Base-by-base conservation (phyloP, 2,113 vertebrate genomes). In the Numenius arquata region DNA sequence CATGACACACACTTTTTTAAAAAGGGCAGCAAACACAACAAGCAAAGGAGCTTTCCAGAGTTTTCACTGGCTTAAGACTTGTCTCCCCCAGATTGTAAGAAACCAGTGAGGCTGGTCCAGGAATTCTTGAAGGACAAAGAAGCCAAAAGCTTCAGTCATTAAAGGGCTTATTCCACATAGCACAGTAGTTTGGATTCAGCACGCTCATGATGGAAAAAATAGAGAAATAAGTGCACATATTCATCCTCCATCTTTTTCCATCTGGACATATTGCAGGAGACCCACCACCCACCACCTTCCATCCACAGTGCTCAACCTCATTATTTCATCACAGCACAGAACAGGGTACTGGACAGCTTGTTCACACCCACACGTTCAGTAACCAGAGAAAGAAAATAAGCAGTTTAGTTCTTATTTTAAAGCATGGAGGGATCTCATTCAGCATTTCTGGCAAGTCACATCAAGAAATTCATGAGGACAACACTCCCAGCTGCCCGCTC, bases 401-500 rank as follows among this genome's bases (percentile, higher is more conserved):
- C 52, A 38, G 48, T 27, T 77, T 36, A 19, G 16, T 21, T 79
- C 62, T 52, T 41, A 52, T 52, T 61, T 66, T 61, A 62, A 86
- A 66, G 59, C 27, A 66, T 0, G 1, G 27, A 76, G 18, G 21
- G 43, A 56, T 23, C 20, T 90, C 4, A 2, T 8, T 50, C 47
- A 75, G n/a, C 36, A 29, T 41, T 75, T 61, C 74, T 68, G 52
- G 25, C 15, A 43, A 73, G 36, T 56, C 80, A 63, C 0, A 0
- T 25, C 58, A 0, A 83, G 53, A 76, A 63, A 71, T 32, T 50
- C 19, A 45, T 0, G 0, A 59, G 25, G 34, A 9, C 32, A 29
- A 8, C 0, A 4, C 63, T 71, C 29, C 23, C 36, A 40, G 63
- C 21, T 1, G 0, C 50, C n/a, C 3, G 2, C 23, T 77, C 30